Evolutionary conservation across 2,113 vertebrate genomes (phyloP).

Genomic region (Onychostruthus taczanowskii): DNA sequence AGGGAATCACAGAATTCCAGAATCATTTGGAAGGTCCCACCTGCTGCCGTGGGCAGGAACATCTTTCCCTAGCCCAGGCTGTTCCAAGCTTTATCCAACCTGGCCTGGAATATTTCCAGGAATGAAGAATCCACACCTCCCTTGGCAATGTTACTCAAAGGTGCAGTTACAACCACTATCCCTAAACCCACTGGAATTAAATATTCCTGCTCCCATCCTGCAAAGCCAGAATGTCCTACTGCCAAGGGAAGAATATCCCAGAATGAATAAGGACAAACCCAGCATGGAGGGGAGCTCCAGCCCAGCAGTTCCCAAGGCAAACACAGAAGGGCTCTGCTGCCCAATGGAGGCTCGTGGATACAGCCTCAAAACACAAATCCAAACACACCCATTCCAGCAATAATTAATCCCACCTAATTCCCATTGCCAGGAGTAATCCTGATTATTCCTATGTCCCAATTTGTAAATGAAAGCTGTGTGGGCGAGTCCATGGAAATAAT

Average conservation of each 20-base stretch:
- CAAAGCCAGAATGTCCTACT: neutral
- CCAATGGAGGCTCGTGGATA: neutral
- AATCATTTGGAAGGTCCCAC: neutral
- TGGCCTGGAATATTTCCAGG: neutral
- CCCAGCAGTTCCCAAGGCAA: neutral
- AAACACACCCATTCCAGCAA: neutral
- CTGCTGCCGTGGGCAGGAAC: fast-evolving
- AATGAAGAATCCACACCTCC: neutral
- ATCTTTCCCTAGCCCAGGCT: neutral
- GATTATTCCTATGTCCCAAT: neutral
- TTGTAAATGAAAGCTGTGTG: neutral
- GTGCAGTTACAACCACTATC: neutral
- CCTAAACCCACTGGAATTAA: neutral
- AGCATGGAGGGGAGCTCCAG: neutral
- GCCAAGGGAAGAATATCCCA: neutral
- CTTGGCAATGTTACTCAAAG: neutral
- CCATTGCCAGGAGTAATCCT: neutral
- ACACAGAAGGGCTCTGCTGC: neutral
- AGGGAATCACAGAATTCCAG: neutral
- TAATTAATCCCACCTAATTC: neutral
- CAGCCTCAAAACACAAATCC: neutral
- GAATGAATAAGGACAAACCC: neutral
- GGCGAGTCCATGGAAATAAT: neutral
- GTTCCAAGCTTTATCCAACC: neutral
- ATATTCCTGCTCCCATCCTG: neutral